A percentile compares a stretch with the other conserved stretches of the same genome.
Evolutionary conservation across 2,888 invertebrate genomes (phyloP).

Genomic region (Atethmia centrago): DNA sequence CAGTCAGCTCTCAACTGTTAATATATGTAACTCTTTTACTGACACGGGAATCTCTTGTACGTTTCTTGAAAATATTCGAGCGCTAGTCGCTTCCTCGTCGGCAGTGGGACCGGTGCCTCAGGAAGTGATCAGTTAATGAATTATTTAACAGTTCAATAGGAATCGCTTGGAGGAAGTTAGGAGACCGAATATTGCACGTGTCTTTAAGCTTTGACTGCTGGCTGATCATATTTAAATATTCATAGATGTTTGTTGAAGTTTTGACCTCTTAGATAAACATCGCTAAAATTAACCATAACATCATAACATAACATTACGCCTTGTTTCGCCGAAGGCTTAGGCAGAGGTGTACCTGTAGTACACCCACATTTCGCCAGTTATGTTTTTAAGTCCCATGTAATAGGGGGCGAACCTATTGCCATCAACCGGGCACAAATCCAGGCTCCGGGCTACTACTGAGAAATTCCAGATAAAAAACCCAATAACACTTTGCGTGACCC

Average conservation of each 20-base stretch:
- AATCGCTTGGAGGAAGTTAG: constrained; percentile 32
- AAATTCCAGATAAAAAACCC: too few species aligned
- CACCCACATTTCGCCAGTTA: too few species aligned
- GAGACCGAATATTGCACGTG: constrained; percentile 35
- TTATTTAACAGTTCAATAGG: constrained; percentile 55
- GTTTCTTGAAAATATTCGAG: background rate
- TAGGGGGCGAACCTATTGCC: too few species aligned
- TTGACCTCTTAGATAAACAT: background rate
- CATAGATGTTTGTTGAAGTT: background rate
- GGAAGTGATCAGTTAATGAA: constrained; percentile 53
- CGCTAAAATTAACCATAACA: too few species aligned
- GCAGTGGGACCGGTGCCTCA: background rate
- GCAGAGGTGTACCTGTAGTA: too few species aligned
- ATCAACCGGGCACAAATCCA: too few species aligned
- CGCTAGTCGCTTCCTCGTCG: background rate
- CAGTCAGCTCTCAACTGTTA: background rate
- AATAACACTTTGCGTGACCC: too few species aligned
- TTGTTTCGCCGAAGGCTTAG: too few species aligned
- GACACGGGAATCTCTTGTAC: background rate
- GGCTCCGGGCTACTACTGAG: too few species aligned
- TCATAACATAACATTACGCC: too few species aligned
- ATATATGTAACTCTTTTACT: background rate
- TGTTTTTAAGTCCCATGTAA: too few species aligned
- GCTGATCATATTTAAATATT: constrained; percentile 16
- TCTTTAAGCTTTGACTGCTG: constrained; percentile 25